Evolutionary conservation across 2,888 invertebrate species (phyloP).

Genomic region (Chirona hameri): DNA sequence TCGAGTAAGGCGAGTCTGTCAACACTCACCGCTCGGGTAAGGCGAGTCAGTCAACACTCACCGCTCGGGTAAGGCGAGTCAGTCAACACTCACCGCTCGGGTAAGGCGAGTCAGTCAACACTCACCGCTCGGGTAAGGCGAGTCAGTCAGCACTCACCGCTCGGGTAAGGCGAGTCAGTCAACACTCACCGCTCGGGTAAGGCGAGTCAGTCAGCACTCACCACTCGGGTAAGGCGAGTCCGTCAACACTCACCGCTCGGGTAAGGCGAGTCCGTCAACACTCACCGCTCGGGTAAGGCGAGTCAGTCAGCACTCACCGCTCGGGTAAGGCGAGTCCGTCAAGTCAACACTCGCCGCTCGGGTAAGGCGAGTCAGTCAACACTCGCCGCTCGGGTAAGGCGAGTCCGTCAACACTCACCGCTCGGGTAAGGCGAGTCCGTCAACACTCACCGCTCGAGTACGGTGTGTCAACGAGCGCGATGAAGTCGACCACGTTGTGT

Average conservation of each 20-base stretch:
- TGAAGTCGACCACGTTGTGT: slow-evolving; percentile 94
- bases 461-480: slow-evolving; percentile 91
- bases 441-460: slow-evolving; percentile 76
- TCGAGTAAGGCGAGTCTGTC: too few species aligned
- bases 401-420: neutral
- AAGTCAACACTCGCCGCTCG: neutral
- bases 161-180: too few species aligned
- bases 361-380: neutral
- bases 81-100: too few species aligned
- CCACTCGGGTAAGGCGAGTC: neutral
- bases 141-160: too few species aligned
- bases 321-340: neutral
- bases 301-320: neutral
- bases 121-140: too few species aligned
- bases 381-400: too few species aligned
- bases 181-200: neutral
- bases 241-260: neutral
- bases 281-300: neutral
- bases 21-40: too few species aligned
- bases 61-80: too few species aligned
- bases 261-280: neutral
- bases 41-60: too few species aligned
- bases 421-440: neutral
- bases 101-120: too few species aligned
- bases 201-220: neutral